These are phyloP conservation scores for Leucoraja ocellata DNA, from an alignment of 2,797 vertebrate species.

Conservation along the genomic window DNA sequence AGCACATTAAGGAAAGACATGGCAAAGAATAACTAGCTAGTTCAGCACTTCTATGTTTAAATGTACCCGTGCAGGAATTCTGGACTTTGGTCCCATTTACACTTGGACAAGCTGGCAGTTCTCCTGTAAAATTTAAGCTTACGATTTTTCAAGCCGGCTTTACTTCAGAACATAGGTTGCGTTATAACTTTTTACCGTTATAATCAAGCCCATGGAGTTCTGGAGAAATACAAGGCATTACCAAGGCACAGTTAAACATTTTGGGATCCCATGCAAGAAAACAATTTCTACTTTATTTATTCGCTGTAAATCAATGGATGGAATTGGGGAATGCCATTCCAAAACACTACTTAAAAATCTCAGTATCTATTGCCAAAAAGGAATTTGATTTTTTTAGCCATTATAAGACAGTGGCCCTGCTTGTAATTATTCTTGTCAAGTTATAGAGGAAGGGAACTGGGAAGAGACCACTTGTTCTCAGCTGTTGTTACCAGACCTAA, in stretches of 20 bases:
- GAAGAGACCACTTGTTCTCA: not conserved
- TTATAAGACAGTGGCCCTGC: not conserved
- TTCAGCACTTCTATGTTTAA: no score
- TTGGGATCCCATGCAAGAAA: not conserved
- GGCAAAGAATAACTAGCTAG: no score
- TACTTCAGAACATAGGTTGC: not conserved
- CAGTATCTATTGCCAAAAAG: not conserved
- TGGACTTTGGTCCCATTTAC: no score
- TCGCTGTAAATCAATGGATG: not conserved
- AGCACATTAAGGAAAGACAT: no score
- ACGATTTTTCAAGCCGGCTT: not conserved
- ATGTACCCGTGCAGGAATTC: no score
- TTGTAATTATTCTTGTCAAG: not conserved
- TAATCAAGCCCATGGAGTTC: not conserved
- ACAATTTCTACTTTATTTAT: not conserved
- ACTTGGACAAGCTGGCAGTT: no score
- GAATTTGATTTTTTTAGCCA: not conserved
- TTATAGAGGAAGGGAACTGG: not conserved
- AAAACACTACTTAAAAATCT: slow-evolving; percentile 6
- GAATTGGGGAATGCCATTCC: not conserved
- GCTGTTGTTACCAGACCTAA: slow-evolving; percentile 23
- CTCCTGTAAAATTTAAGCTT: no score
- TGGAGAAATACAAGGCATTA: not conserved
- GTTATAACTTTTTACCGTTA: not conserved
- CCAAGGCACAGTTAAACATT: slow-evolving; percentile 1